Evolutionary conservation across 2,888 invertebrate genomes (phyloP), one percentile per base, ranked within the genome.

Genomic region (Watsonalla cultraria): DNA sequence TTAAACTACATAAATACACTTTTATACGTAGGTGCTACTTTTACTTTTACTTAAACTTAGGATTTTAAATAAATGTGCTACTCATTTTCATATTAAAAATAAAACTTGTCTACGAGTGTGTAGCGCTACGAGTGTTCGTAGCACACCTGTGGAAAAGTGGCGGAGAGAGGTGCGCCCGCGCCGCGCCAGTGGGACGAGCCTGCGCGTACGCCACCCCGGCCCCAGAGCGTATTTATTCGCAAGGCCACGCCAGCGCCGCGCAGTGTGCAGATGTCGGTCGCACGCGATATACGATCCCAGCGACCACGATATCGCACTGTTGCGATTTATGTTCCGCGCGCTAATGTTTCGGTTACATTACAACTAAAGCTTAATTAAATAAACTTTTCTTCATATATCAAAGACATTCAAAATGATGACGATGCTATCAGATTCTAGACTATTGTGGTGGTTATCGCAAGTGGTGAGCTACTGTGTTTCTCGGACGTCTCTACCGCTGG

Each of bases 391-490:
- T 64, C 58, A 55, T 61, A 62, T 65, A 66, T 64, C 61, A 68
- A 72, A 74, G 68, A 63, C 70, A 71, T 62, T 70, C 72, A 84
- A 71, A 62, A 89, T 86, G 84, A 70, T 84, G 68, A 68, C 80
- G 62, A 82, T 90, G 62, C 63, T 90, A 45, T 58, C 79, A 47
- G 80, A 90, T 68, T 90, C 90, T 61, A 92, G 90, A 86, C 77
- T 93, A 68, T 80, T 93, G 80, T 92, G 92, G 85, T 89, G 89
- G 68, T 80, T 92, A 70, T 82, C 81, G 78, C 85, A 87, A 82
- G 79, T 89, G 82, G 63, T 86, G 66, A 80, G 75, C 66, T 86
- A 84, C 81, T 90, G 90, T 84, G 86, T 72, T 39, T 69, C 81
- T 65, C 78, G 76, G 65, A 86, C 76, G 58, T 80, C 87, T 59